Percentiles rank a stretch among this genome's conserved stretches.
Conservation (phyloP, 2,113 vertebrate species). For the Solenodon paradoxus region DNA sequence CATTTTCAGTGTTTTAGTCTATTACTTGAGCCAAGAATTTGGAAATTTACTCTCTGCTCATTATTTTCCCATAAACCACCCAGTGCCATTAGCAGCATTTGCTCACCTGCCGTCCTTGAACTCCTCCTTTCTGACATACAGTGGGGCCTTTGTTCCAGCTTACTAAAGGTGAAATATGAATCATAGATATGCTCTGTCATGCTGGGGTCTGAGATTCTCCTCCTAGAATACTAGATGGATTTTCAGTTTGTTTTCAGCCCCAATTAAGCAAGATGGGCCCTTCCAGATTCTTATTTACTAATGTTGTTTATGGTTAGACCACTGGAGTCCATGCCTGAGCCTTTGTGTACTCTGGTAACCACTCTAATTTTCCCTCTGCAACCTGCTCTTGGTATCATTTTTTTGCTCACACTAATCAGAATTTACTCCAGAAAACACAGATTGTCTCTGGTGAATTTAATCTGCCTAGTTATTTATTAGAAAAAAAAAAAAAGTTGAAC, state of each 20-base stretch:
- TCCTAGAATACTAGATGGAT: not conserved
- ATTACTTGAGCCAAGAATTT: not conserved
- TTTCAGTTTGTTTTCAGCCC: not conserved
- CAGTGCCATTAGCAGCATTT: not conserved
- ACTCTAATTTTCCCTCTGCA: not conserved
- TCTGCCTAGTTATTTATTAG: not conserved
- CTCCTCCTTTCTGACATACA: not conserved
- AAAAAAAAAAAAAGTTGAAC: not conserved
- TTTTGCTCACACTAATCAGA: not conserved
- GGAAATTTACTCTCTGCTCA: not conserved
- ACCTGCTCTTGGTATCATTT: not conserved
- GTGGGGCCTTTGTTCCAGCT: not conserved
- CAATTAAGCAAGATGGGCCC: not conserved
- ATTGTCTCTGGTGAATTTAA: conserved; percentile 16
- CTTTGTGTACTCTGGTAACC: not conserved
- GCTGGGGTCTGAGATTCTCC: not conserved
- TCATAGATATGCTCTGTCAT: not conserved
- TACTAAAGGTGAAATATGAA: not conserved
- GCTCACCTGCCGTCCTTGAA: not conserved
- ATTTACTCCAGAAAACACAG: conserved; percentile 13
- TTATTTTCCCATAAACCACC: not conserved
- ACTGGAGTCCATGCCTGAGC: not conserved
- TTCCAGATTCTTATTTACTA: not conserved
- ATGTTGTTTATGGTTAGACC: not conserved
- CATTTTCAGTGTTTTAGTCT: not conserved